A percentile compares a stretch with the other conserved stretches of the same genome.
These are phyloP conservation scores for Pterois miles DNA, from an alignment of 2,797 vertebrate genomes.

Conservation along the genomic window DNA sequence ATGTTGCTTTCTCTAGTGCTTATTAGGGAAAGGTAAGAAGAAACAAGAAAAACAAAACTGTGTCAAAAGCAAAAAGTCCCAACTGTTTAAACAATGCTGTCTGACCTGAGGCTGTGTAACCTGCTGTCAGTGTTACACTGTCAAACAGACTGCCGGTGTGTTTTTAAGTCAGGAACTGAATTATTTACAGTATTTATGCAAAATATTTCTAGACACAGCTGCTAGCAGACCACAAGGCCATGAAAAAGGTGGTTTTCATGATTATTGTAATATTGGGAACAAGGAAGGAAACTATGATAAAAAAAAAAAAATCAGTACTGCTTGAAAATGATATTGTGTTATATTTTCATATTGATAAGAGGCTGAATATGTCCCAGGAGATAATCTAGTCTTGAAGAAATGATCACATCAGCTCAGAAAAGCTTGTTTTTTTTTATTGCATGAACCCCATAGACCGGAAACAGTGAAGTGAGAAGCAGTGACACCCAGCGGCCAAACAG, in stretches of 20 bases:
- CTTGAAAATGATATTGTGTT: neutral
- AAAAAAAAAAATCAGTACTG: neutral
- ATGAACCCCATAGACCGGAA: neutral
- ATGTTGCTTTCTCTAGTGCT: neutral
- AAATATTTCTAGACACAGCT: neutral
- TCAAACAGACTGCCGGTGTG: neutral
- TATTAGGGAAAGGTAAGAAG: neutral
- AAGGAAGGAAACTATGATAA: neutral
- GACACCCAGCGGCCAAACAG: conserved; percentile 19
- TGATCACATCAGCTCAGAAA: neutral
- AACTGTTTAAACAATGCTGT: neutral
- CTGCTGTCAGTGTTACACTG: neutral
- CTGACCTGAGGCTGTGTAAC: neutral
- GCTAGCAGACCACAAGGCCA: neutral
- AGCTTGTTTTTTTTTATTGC: no score
- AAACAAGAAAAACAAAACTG: neutral
- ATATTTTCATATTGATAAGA: neutral
- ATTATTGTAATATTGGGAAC: neutral
- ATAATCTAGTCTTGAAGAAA: neutral
- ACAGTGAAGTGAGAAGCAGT: conserved; percentile 24
- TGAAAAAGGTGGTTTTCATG: neutral
- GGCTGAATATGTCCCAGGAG: neutral
- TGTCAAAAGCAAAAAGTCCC: neutral
- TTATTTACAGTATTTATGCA: neutral
- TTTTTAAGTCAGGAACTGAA: neutral